These are phyloP conservation scores for Cladorhizidae sp. DNA, from an alignment of 37 sponge, comb jelly and placozoan genomes.

Conservation along the genomic window DNA sequence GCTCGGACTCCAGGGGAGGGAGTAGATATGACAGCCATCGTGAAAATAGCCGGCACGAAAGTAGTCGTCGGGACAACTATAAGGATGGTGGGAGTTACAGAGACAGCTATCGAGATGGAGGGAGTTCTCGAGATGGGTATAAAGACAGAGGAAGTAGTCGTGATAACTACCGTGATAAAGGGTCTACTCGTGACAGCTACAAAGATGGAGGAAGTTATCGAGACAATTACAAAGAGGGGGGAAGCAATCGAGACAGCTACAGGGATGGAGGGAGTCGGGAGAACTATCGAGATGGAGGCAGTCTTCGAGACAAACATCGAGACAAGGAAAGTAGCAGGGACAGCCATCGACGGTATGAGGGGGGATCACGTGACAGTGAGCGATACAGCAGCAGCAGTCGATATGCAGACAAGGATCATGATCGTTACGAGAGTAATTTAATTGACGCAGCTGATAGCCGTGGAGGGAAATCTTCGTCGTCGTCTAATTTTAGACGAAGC, in stretches of 20 bases:
- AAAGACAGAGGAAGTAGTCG: not conserved
- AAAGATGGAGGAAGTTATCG: not conserved
- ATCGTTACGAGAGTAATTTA: slow-evolving; percentile 25
- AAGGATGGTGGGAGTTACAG: not conserved
- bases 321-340: not conserved
- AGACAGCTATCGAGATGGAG: slow-evolving; percentile 24
- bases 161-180: not conserved
- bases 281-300: slow-evolving; percentile 10
- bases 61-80: not conserved
- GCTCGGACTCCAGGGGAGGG: not conserved
- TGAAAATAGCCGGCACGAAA: not conserved
- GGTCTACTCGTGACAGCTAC: not conserved
- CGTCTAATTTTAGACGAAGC: slow-evolving; percentile 41
- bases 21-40: not conserved
- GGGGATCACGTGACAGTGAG: slow-evolving; percentile 12
- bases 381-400: slow-evolving; percentile 2
- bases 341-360: not conserved
- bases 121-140: slow-evolving; percentile 8
- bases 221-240: not conserved
- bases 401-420: not conserved
- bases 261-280: not conserved
- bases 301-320: not conserved
- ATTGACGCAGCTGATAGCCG: slow-evolving; percentile 13
- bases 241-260: slow-evolving; percentile 9
- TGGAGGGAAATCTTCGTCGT: slow-evolving; percentile 22